Percentiles rank a stretch among this genome's conserved stretches.
These are phyloP conservation scores for Doris montereyensis DNA, from an alignment of 2,888 invertebrate genomes.

Conservation along the genomic window DNA sequence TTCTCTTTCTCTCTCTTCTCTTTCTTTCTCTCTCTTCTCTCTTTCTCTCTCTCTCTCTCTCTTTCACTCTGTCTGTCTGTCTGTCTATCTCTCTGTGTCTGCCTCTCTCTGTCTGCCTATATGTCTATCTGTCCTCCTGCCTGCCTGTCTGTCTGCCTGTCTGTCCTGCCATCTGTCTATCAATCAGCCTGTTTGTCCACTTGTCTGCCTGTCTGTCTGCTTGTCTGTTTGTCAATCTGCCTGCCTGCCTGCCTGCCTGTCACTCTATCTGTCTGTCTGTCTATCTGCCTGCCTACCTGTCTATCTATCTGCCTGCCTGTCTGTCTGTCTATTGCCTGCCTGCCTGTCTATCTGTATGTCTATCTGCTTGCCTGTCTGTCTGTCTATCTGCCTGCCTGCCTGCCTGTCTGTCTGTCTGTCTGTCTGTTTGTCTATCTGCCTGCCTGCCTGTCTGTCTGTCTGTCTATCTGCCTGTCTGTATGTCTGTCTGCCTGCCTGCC, in stretches of 20 bases:
- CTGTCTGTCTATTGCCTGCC: too few species aligned
- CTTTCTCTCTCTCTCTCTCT: not conserved
- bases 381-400: too few species aligned
- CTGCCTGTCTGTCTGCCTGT: not conserved
- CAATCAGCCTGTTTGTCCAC: not conserved
- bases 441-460: too few species aligned
- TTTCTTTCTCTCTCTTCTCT: not conserved
- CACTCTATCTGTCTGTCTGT: not conserved
- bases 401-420: too few species aligned
- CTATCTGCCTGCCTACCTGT: not conserved
- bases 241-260: not conserved
- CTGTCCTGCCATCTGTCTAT: too few species aligned
- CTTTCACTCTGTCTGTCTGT: not conserved
- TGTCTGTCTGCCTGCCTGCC: too few species aligned
- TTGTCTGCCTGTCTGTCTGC: not conserved
- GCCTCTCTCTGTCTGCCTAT: not conserved
- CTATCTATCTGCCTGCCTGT: not conserved
- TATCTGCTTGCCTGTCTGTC: too few species aligned
- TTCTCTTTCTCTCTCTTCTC: not conserved
- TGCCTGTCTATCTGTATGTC: too few species aligned
- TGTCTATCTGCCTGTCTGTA: too few species aligned
- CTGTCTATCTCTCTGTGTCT: not conserved
- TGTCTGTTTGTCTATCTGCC: too few species aligned
- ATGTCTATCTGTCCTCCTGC: not conserved
- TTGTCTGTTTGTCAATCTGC: not conserved